phyloP scores from a whole-genome alignment of 2,797 vertebrate species.

The Carcharodon carcharias region DNA sequence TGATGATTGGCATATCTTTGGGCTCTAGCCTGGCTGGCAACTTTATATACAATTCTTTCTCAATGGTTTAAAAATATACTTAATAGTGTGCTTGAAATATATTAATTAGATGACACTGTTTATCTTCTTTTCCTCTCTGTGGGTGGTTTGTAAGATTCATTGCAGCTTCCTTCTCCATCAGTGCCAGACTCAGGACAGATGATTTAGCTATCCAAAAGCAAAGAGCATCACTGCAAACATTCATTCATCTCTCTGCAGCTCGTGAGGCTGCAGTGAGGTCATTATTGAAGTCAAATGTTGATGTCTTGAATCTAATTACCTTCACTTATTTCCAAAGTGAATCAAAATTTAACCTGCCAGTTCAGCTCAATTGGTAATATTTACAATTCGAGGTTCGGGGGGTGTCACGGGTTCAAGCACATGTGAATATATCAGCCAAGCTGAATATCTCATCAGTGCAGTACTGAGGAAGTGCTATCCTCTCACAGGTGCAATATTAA shows the following conservation, averaged over 20 bases:
- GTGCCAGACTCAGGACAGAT: background rate
- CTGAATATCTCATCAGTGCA: background rate
- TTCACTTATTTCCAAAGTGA: background rate
- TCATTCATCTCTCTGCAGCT: background rate
- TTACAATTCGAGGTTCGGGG: background rate
- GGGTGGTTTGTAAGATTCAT: background rate
- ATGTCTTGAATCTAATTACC: background rate
- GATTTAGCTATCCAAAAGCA: background rate
- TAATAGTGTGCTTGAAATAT: background rate
- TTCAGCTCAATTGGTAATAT: background rate
- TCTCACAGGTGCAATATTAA: background rate
- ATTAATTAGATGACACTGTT: background rate
- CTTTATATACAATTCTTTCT: background rate
- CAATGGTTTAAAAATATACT: no score
- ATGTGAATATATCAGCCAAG: background rate
- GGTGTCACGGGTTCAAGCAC: no score
- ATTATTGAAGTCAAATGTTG: background rate
- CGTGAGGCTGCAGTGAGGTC: background rate
- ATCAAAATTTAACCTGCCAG: background rate
- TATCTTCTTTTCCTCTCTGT: background rate
- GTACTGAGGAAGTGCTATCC: background rate
- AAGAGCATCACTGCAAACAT: background rate
- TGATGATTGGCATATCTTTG: no score
- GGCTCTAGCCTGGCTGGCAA: no score
- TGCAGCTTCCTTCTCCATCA: background rate